Evolutionary conservation across 2,888 invertebrate genomes (phyloP), one percentile per base, ranked within the genome.

Genomic region (Apocheima hispidaria): DNA sequence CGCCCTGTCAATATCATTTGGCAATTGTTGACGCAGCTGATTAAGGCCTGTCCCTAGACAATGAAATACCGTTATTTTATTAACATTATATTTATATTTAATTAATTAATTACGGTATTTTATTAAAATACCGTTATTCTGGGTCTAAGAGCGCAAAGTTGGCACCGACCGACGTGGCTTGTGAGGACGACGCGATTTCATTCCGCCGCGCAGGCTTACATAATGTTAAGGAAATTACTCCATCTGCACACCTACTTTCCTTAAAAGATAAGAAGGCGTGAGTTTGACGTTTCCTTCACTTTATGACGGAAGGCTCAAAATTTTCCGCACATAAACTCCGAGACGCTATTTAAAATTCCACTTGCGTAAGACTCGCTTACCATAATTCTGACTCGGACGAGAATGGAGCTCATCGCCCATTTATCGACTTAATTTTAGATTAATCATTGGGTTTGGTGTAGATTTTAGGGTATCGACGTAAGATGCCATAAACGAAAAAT

Each of bases 231-330:
- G 40, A 62, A 56, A 62, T 52, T 48, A 40, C 61, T 28, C 35
- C 46, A 62, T 62, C 61, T 62, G 41, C 51, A 61, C n/a, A n/a
- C n/a, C n/a, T 55, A 44, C 44, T 52, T 53, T 40, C 41, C 56
- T 18, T 12, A 3, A 38, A 14, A 62, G 61, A 62, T 62, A 56
- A 57, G 35, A 33, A 56, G 35, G 46, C 46, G 51, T 35, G 49
- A 60, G 54, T 44, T 60, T 57, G 61, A 62, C 61, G 56, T 52
- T 53, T 57, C 40, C 46, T 36, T 23, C 50, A 36, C 52, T 51
- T 54, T 54, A 60, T 41, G 60, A 53, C 33, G 23, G 33, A 46
- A 50, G 21, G 48, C 60, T 54, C 36, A 44, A 60, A 54, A 60
- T 55, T 52, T 54, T 30, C 60, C 54, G 26, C 48, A 40, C 23